Evolutionary conservation across 1,140 invertebrate species (phyloP).

Genomic region (Drosophila sp.): DNA sequence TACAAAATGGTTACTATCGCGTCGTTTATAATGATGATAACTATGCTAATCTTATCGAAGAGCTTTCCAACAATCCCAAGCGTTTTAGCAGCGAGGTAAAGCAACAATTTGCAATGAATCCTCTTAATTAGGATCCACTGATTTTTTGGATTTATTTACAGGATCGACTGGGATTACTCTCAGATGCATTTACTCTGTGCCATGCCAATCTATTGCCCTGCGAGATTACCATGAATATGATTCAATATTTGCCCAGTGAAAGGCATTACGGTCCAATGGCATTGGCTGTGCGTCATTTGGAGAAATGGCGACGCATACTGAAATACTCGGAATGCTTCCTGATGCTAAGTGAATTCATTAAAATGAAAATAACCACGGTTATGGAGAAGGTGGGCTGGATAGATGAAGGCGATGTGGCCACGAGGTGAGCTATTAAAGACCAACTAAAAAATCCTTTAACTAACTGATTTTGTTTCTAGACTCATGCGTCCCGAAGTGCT

Average conservation of each 20-base stretch:
- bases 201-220: slow-evolving; percentile 89
- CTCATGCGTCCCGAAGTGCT: slow-evolving; percentile 78
- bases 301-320: slow-evolving; percentile 88
- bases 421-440: slow-evolving; percentile 84
- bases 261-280: slow-evolving; percentile 90
- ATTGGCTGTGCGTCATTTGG: slow-evolving; percentile 87
- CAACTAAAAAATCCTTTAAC: background rate
- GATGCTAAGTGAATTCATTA: slow-evolving; percentile 87
- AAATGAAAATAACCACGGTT: slow-evolving; percentile 86
- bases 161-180: slow-evolving; percentile 89
- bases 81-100: slow-evolving; percentile 85
- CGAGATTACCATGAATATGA: slow-evolving; percentile 87
- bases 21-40: slow-evolving; percentile 92
- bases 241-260: slow-evolving; percentile 89
- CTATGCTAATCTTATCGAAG: slow-evolving; percentile 89
- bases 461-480: slow-evolving; percentile 18
- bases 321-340: slow-evolving; percentile 87
- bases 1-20: slow-evolving; percentile 93
- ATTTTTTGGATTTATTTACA: slow-evolving; percentile 50
- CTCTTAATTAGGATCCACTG: background rate
- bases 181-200: slow-evolving; percentile 90
- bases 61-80: slow-evolving; percentile 88
- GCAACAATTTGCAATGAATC: too few species aligned
- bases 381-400: slow-evolving; percentile 87
- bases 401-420: slow-evolving; percentile 87